Evolutionary conservation across 2,113 vertebrate species (phyloP).

Genomic region (Chaetodon auriga): DNA sequence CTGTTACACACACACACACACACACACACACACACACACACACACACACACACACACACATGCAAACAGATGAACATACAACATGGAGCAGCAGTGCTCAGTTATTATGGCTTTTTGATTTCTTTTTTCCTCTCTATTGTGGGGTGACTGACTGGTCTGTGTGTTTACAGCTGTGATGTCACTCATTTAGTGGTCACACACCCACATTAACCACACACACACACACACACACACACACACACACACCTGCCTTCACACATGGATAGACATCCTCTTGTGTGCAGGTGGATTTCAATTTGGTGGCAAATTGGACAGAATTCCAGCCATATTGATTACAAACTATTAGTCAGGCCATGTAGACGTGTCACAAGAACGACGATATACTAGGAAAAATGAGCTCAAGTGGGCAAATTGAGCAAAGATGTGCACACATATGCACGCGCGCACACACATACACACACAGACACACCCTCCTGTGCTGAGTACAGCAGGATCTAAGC

Average conservation of each 20-base stretch:
- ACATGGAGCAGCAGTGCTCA: too few relatives aligned
- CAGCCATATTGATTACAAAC: conserved; percentile 40
- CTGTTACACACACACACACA: conserved; percentile 6
- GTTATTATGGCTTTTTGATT: too few relatives aligned
- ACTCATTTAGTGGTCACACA: conserved; percentile 1
- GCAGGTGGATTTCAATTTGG: conserved; percentile 23
- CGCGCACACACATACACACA: not conserved
- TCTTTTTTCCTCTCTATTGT: too few relatives aligned
- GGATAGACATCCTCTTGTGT: not conserved
- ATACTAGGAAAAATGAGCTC: not conserved
- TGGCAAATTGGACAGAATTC: conserved; percentile 38
- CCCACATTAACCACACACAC: not conserved
- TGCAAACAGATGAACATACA: too few relatives aligned
- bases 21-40: not conserved
- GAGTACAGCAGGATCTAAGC: not conserved
- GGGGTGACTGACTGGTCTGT: conserved; percentile 26
- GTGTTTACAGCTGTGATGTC: conserved; percentile 38
- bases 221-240: conserved; percentile 14
- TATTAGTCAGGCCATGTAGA: conserved; percentile 24
- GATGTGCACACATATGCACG: not conserved
- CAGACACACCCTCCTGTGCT: not conserved
- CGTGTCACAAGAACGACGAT: conserved; percentile 17
- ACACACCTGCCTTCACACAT: conserved; percentile 10
- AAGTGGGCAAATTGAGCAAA: conserved; percentile 7
- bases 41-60: too few relatives aligned